Base-by-base conservation (phyloP, 2,888 invertebrate genomes). In the Osmoderma eremita region DNA sequence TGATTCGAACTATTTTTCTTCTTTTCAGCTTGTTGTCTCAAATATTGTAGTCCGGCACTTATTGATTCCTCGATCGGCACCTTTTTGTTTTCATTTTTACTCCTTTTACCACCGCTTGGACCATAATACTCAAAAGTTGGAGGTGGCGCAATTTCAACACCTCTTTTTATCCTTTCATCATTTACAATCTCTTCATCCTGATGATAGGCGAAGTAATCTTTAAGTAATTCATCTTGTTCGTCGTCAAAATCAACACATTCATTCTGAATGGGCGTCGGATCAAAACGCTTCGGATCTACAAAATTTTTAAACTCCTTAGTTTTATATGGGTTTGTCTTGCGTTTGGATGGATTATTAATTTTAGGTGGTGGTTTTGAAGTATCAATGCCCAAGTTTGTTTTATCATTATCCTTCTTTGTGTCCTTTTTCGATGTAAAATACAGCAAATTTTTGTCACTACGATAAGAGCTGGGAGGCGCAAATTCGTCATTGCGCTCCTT, bases 401-500 rank as follows among this genome's bases (percentile, higher is more conserved):
- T 50, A 3, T 41, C 65, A 10, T 36, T 8, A 0, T 56, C 67
- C 39, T 54, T 69, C 15, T 49, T 41, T 68, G 69, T 63, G 24
- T 63, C 54, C 65, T 76, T 74, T 71, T 75, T 78, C 0, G 79
- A 77, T 2, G 80, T 78, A 67, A 81, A 81, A 69, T 75, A 79
- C 24, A 81, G 72, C 15, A 75, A 73, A 65, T 76, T 77, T 15
- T 65, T 50, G 4, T 15, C 13, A 6, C 67, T 63, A 0, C 69
- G 69, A 63, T 75, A 78, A 3, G 69, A 22, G 10, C 69, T 58
- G 1, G 86, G 86, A 3, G 95, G 95, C 0, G 93, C 95, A 82
- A 96, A 96, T 79, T 95, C 94, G 0, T 85, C 77, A 20, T 85
- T 83, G 71, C 95, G 85, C 77, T 92, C 90, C 62, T 83, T 83